Evolutionary conservation across 53 echinoderm and acorn worm genomes (phyloP).

Genomic region (Zoroaster sp.): DNA sequence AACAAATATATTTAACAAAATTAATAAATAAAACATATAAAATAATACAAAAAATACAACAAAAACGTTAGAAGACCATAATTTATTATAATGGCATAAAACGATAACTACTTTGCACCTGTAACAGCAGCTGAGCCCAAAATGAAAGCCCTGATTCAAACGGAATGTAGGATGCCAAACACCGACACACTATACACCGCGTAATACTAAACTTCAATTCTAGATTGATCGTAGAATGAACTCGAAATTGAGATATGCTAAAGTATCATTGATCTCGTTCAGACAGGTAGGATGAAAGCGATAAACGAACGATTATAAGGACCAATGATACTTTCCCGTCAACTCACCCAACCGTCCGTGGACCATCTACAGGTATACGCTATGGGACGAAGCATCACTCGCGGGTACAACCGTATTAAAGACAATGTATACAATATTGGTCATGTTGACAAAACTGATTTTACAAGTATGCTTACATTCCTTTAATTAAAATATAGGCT

Average conservation of each 20-base stretch:
- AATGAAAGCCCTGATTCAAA: background rate
- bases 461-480: no score
- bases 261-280: constrained; percentile 17
- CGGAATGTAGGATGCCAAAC: background rate
- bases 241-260: constrained; percentile 42
- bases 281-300: background rate
- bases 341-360: background rate
- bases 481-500: no score
- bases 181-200: background rate
- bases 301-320: background rate
- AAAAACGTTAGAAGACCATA: no score
- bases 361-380: background rate
- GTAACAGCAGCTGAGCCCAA: background rate
- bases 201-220: background rate
- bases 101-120: no score
- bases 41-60: no score
- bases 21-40: no score
- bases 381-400: no score
- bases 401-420: no score
- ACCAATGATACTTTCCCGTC: background rate
- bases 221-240: background rate
- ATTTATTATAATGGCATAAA: no score
- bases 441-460: no score
- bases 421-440: no score
- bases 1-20: no score